Evolutionary conservation across 2,888 invertebrate species (phyloP), one percentile per base, ranked within the genome.

Genomic region (Pharmacophagus antenor): DNA sequence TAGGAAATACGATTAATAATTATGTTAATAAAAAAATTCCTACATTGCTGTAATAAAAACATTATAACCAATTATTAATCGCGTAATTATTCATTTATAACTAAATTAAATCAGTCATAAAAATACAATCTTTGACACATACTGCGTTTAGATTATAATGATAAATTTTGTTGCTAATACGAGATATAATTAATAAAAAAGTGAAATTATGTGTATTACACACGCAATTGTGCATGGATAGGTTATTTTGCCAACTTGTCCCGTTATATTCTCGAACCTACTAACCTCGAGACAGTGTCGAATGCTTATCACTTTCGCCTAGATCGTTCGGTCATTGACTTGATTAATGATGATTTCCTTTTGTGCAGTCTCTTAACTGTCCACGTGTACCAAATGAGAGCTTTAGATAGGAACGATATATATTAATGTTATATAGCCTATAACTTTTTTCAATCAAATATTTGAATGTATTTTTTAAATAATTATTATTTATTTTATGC

Each of bases 251-350:
- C 60, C 49, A 63, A 64, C 63, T 50, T 49, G 60, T 66, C 58
- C 69, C 68, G 70, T 70, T 69, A 67, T 49, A 31, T 54, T 37
- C 58, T 58, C 21, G 37, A 59, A 54, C 67, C 67, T 51, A 66
- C 62, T 69, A 63, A 67, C 70, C 68, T 51, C 64, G 53, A 62
- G 64, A 51, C 55, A 65, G 58, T 56, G 62, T 50, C 47, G 54
- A 56, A 54, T 47, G 47, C 56, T 63, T 61, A 67, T 67, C 67
- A 69, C 70, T 70, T 70, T 70, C 67, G 65, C 68, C 64, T 56
- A 63, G 52, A 63, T 60, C 46, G 48, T 25, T 41, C 44, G 41
- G 53, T 56, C 61, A 48, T 52, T 53, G 56, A 48, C 56, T 49
- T 31, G 42, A 56, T 61, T 48, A 42, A 56, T 56, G 23, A 25